Evolutionary conservation across 2,797 vertebrate genomes (phyloP), one percentile per base, ranked within the genome.

Genomic region (Microctenopoma steveboyesi): DNA sequence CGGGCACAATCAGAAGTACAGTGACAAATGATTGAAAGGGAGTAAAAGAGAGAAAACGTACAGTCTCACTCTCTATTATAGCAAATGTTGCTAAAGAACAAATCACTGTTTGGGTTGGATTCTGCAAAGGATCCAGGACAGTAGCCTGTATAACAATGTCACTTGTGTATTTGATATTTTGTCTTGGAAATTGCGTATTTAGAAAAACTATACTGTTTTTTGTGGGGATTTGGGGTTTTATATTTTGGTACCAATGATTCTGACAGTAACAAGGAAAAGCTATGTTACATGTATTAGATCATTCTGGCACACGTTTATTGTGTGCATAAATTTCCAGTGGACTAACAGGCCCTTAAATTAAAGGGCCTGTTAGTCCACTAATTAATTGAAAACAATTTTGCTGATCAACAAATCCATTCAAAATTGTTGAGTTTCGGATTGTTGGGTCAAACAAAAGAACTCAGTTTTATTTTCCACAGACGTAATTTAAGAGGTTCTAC

Each of bases 11-110:
- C 57, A 58, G 56, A 75, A 57, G 64, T 37, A 39, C 52, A 68
- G 54, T 57, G 70, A 85, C 69, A 78, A 74, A 82, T 75, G 56
- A 53, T 25, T 52, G 27, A 62, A 72, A 71, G 4, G 39, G 15
- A 78, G 58, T 33, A 13, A 74, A 74, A 76, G 22, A 74, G 28
- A 60, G 46, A 15, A 56, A 43, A 66, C 43, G 51, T 13, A 39
- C 58, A 30, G 28, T 69, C n/a, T 49, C 47, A 28, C 14, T 40
- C 45, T 50, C 13, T 51, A 69, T 57, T 52, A 22, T 16, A 18
- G 45, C 37, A 14, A 48, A 53, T 30, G 35, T 28, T 67, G 53
- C 42, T 11, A 42, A 69, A 57, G 5, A 73, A 49, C 9, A 30
- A 63, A n/a, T 6, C 46, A 6, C 7, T 48, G 18, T 12, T 15